Evolutionary conservation across 2,113 vertebrate genomes (phyloP).

Genomic region (Phrynosoma blainvillii): DNA sequence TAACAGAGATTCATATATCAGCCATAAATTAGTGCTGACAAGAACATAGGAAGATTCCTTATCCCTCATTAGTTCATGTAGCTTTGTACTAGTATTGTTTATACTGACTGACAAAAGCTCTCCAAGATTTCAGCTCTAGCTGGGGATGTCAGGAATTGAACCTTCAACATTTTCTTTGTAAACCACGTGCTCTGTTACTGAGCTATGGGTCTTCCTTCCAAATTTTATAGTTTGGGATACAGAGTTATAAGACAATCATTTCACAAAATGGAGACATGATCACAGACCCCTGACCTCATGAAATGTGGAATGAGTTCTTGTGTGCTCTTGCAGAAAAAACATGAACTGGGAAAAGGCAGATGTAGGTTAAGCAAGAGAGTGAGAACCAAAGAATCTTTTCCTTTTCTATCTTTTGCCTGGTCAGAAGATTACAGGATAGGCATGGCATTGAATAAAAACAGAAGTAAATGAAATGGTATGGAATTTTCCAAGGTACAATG

Average conservation of each 20-base stretch:
- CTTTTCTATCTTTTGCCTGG: neutral
- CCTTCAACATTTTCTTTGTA: neutral
- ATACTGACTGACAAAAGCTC: too few relatives aligned
- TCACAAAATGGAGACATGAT: neutral
- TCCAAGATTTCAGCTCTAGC: neutral
- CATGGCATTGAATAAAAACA: neutral
- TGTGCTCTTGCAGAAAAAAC: neutral
- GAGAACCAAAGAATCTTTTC: neutral
- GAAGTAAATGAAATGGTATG: neutral
- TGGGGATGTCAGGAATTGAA: neutral
- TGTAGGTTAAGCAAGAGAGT: neutral
- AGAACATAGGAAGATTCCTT: neutral
- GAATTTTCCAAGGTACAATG: neutral
- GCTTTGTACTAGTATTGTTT: neutral
- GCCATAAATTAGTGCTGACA: neutral
- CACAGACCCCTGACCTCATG: neutral
- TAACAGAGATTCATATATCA: neutral
- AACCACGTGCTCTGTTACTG: neutral
- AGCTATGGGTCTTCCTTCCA: neutral
- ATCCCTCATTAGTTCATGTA: neutral
- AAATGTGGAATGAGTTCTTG: neutral
- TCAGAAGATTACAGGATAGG: neutral
- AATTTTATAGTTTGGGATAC: neutral
- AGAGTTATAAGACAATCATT: neutral
- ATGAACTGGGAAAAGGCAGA: neutral